Evolutionary conservation across 2,113 vertebrate genomes (phyloP).

Genomic region (Lethenteron reissneri): DNA sequence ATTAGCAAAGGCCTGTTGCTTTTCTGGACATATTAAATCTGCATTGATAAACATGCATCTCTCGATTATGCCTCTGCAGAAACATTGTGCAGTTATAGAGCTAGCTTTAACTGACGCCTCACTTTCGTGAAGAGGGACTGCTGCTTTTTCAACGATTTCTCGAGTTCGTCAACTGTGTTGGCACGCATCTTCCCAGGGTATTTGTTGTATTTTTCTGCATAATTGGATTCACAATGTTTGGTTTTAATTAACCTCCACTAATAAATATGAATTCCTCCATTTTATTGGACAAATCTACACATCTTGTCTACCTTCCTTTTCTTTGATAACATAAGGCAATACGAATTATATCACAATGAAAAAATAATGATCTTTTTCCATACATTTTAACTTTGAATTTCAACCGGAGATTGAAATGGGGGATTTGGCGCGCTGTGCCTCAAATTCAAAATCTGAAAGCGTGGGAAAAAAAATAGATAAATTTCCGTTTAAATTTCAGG

Average conservation of each 20-base stretch:
- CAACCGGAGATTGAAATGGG: too few species aligned
- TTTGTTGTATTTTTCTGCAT: not conserved
- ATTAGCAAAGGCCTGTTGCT: constrained; percentile 9
- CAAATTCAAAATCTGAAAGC: too few species aligned
- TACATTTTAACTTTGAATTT: too few species aligned
- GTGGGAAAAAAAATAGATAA: too few species aligned
- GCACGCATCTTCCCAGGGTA: not conserved
- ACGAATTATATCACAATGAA: too few species aligned
- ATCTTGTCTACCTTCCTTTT: not conserved
- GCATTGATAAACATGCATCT: not conserved
- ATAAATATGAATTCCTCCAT: not conserved
- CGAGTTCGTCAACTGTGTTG: not conserved
- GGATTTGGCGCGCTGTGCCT: too few species aligned
- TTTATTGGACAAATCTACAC: not conserved
- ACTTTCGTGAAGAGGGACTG: not conserved
- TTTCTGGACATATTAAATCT: not conserved
- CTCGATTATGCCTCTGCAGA: too few species aligned
- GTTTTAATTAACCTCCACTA: not conserved
- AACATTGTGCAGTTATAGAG: not conserved
- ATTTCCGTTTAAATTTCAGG: too few species aligned
- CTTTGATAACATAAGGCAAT: not conserved
- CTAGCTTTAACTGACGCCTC: constrained; percentile 1
- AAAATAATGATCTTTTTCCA: too few species aligned
- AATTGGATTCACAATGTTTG: not conserved
- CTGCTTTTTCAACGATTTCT: constrained; percentile 1